Evolutionary conservation across 1,140 invertebrate genomes (phyloP), one percentile per base, ranked within the genome.

Genomic region (Drosophila repletoides): DNA sequence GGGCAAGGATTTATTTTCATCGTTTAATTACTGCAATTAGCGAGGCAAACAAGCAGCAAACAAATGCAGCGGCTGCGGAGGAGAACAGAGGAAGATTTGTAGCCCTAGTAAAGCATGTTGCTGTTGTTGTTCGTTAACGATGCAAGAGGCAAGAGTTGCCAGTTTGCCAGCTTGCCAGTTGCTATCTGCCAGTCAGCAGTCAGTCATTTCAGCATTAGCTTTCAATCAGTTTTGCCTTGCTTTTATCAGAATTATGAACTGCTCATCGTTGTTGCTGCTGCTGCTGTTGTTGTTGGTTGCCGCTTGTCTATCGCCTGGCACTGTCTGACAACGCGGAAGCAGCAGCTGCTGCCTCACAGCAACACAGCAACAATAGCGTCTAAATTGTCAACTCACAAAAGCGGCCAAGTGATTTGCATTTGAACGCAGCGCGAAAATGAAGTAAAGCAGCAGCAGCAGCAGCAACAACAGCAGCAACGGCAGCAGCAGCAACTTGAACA

Each of bases 381-480:
- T 63, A 79, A 86, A 86, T 84, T 83, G 79, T 83, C 79, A 83
- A 79, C 80, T 84, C 70, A 79, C 79, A 86, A 84, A 79, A 70
- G 79, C 79, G 75, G 76, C 80, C 80, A 84, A 86, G 69, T 84
- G 80, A 84, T 84, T 84, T 84, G 80, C 80, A 84, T 84, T 84
- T 84, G 75, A 86, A 86, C 61, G 71, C 80, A 61, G 71, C 79
- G 79, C 71, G 74, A 79, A 84, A 84, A 84, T 84, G 77, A 81
- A 84, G 58, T 40, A 58, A 83, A 58, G 56, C 72, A 65, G 53
- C 55, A 21, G 19, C 61, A 14, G 15, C 31, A 43, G 31, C 45
- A 21, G n/a, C 53, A 19, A 7, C 43, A 31, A 3, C 40, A 24
- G 24, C 40, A 15, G 31, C 49, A 40, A 4, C 52, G 26, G 21